Percentiles rank a stretch among this genome's conserved stretches.
Conservation (phyloP, 1,140 invertebrate genomes). For the Stratiolaelaps scimitus region DNA sequence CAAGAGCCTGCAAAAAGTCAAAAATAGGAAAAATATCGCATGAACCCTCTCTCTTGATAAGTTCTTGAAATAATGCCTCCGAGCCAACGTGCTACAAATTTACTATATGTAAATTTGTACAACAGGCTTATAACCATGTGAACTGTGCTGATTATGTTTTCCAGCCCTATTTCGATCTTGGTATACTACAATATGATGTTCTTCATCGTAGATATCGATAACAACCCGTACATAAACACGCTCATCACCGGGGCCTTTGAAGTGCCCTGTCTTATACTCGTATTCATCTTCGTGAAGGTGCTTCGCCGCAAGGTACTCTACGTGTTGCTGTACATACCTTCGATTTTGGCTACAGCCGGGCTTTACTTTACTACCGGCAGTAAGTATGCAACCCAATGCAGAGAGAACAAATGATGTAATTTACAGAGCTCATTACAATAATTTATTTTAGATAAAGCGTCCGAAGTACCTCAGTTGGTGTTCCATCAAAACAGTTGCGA, state of each 20-base stretch:
- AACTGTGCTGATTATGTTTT: too few relatives aligned
- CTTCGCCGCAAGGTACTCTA: not conserved
- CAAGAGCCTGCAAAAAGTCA: too few relatives aligned
- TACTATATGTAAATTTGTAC: too few relatives aligned
- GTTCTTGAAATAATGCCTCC: too few relatives aligned
- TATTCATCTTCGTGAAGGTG: not conserved
- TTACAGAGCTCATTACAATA: not conserved
- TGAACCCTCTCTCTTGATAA: too few relatives aligned
- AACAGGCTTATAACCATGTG: too few relatives aligned
- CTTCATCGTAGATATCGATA: conserved; percentile 1
- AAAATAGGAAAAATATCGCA: too few relatives aligned
- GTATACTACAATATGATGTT: conserved; percentile 12
- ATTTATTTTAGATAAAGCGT: too few relatives aligned
- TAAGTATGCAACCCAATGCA: not conserved
- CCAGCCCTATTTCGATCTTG: not conserved
- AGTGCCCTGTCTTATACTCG: not conserved
- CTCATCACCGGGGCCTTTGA: not conserved
- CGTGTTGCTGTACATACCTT: not conserved
- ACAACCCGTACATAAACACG: conserved; percentile 1
- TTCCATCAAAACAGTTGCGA: too few relatives aligned
- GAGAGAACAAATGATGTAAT: not conserved
- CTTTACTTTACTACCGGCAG: not conserved
- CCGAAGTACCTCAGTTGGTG: too few relatives aligned
- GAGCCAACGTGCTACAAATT: too few relatives aligned
- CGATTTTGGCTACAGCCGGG: not conserved